phyloP scores from a whole-genome alignment of 2,113 vertebrate genomes.

The Orcinus orca region DNA sequence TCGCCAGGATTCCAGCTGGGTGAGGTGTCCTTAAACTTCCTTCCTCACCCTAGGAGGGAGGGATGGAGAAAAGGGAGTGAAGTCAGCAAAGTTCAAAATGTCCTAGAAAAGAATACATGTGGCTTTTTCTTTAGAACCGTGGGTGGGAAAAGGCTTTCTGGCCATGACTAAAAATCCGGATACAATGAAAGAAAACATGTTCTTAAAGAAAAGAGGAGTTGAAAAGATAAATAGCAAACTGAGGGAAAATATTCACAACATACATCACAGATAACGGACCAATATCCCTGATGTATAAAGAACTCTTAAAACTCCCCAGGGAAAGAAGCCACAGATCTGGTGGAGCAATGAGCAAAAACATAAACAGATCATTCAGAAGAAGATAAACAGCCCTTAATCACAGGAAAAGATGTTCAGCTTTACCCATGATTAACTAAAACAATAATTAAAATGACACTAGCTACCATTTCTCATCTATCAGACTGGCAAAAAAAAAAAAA shows the following conservation, averaged over 20 bases:
- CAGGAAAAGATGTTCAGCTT: neutral
- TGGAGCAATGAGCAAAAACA: neutral
- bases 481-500: neutral
- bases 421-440: neutral
- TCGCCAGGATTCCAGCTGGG: neutral
- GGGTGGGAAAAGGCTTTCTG: neutral
- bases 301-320: no score
- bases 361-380: neutral
- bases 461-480: neutral
- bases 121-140: neutral
- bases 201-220: neutral
- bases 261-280: accelerated
- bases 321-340: neutral
- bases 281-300: neutral
- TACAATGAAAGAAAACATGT: neutral
- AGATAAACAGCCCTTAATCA: neutral
- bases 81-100: neutral
- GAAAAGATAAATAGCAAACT: neutral
- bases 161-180: neutral
- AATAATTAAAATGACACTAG: neutral
- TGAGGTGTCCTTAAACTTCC: neutral
- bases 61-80: neutral
- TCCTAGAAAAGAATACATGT: neutral
- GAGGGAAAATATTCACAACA: neutral
- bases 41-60: neutral